phyloP scores from a whole-genome alignment of 2,888 invertebrate species.

The Onchidella celtica region DNA sequence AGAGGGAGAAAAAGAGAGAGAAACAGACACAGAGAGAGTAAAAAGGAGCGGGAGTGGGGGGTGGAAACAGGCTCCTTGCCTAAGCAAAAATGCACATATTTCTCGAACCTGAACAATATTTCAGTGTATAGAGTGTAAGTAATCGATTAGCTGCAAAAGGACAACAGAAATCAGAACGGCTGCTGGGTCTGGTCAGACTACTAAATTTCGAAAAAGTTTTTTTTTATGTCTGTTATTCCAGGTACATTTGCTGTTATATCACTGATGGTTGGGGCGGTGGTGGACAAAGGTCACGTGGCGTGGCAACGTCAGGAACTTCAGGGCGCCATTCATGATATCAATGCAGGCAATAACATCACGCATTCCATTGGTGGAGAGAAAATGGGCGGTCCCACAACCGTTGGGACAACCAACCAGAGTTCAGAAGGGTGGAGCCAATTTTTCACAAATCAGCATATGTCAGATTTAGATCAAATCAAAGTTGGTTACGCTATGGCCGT shows the following conservation, averaged over 20 bases:
- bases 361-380: neutral
- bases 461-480: constrained; percentile 54
- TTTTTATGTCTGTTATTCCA: too few relatives aligned
- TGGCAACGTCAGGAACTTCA: constrained; percentile 49
- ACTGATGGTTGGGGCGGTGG: constrained; percentile 93
- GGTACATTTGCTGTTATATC: constrained; percentile 88
- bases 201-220: too few relatives aligned
- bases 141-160: too few relatives aligned
- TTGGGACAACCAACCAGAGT: neutral
- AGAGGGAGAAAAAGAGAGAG: too few relatives aligned
- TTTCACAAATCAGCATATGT: constrained; percentile 12
- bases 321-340: constrained; percentile 36
- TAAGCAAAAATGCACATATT: too few relatives aligned
- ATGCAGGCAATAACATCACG: constrained; percentile 38
- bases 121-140: too few relatives aligned
- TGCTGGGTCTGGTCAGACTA: too few relatives aligned
- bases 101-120: too few relatives aligned
- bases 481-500: constrained; percentile 86
- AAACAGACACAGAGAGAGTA: too few relatives aligned
- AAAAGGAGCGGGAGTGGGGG: too few relatives aligned
- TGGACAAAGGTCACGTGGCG: constrained; percentile 76
- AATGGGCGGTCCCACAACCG: neutral
- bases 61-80: too few relatives aligned
- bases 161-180: too few relatives aligned
- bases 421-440: neutral